Evolutionary conservation across 2,113 vertebrate genomes (phyloP).

Genomic region (Microtus montanus): DNA sequence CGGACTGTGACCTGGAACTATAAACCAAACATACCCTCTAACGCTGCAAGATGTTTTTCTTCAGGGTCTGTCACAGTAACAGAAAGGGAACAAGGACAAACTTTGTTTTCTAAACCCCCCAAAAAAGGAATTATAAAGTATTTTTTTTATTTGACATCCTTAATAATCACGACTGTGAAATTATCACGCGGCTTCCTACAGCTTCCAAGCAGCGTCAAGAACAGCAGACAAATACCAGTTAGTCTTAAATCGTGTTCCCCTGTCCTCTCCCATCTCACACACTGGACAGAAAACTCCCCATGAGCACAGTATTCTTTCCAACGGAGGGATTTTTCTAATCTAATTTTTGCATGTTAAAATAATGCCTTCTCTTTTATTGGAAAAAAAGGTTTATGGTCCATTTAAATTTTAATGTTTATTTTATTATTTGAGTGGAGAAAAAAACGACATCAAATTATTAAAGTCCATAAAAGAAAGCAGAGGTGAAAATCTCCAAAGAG

Average conservation of each 20-base stretch:
- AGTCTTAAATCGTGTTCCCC: constrained; percentile 35
- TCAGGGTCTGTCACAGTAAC: background rate
- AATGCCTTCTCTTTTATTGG: background rate
- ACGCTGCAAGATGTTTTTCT: background rate
- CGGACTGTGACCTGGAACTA: background rate
- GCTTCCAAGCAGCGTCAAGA: constrained; percentile 9
- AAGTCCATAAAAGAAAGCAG: constrained; percentile 38
- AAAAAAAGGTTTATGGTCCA: background rate
- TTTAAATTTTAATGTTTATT: background rate
- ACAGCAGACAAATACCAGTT: constrained; percentile 43
- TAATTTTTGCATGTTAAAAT: background rate
- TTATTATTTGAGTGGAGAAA: background rate
- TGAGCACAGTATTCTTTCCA: background rate
- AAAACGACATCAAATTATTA: constrained; percentile 21
- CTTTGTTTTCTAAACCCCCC: background rate
- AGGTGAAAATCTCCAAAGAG: constrained; percentile 70
- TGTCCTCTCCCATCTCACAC: constrained; percentile 65
- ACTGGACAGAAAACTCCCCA: background rate
- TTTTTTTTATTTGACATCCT: constrained; percentile 27
- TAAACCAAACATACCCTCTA: background rate
- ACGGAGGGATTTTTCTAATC: background rate
- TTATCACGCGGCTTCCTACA: background rate
- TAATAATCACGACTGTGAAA: constrained; percentile 34
- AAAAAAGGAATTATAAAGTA: background rate
- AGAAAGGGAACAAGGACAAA: background rate